These are phyloP conservation scores for Centropus unirufus DNA, from an alignment of 2,113 vertebrate species.

Conservation along the genomic window DNA sequence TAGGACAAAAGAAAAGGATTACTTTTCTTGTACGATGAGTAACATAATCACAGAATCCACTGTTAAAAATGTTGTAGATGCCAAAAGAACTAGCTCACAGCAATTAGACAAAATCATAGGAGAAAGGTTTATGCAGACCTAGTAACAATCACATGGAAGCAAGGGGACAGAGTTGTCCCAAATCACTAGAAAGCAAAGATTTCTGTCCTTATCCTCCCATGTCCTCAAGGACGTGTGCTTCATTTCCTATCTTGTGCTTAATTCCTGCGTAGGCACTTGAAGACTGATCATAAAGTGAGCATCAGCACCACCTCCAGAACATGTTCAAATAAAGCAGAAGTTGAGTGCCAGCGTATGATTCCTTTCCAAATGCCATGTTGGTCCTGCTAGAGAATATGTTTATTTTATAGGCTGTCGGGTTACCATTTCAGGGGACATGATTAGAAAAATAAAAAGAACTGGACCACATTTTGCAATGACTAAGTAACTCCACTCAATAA, in stretches of 20 bases:
- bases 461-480: neutral
- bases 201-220: neutral
- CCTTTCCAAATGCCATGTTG: constrained; percentile 14
- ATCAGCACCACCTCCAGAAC: constrained; percentile 40
- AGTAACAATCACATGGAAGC: neutral
- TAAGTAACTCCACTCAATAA: constrained; percentile 13
- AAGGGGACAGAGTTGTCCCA: neutral
- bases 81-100: neutral
- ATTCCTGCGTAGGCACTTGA: neutral
- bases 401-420: neutral
- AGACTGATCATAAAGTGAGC: neutral
- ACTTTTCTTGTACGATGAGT: neutral
- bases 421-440: neutral
- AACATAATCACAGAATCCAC: neutral
- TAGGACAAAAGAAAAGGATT: neutral
- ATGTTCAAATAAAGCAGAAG: constrained; percentile 3
- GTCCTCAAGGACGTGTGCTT: neutral
- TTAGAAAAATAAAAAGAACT: neutral
- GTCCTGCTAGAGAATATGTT: constrained; percentile 11
- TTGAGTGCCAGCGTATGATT: neutral
- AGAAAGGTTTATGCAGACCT: neutral
- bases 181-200: neutral
- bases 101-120: neutral
- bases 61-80: neutral
- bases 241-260: neutral